phyloP scores from a whole-genome alignment of 2,797 vertebrate species.

The Melanotaenia nigrans region DNA sequence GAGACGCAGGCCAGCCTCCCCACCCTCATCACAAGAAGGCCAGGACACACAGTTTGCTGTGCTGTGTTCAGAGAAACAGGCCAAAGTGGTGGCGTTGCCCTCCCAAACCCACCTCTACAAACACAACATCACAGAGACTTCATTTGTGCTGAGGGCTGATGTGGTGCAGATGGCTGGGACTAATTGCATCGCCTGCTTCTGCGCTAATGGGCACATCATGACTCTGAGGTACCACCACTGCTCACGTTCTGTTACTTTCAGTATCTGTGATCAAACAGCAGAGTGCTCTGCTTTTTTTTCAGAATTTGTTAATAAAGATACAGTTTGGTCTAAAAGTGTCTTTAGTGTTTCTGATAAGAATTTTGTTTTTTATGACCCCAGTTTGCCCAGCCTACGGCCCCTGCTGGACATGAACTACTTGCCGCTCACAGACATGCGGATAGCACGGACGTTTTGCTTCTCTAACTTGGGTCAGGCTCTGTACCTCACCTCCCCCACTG shows the following conservation, averaged over 20 bases:
- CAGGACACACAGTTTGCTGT: constrained; percentile 92
- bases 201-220: constrained; percentile 98
- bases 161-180: constrained; percentile 89
- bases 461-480: constrained; percentile 96
- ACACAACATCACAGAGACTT: constrained; percentile 97
- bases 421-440: constrained; percentile 98
- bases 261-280: neutral
- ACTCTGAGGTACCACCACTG: constrained; percentile 89
- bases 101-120: constrained; percentile 92
- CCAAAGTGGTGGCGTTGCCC: constrained; percentile 94
- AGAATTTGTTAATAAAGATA: neutral
- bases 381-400: constrained; percentile 95
- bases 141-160: constrained; percentile 94
- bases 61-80: constrained; percentile 98
- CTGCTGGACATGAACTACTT: constrained; percentile 96
- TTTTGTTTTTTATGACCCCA: constrained; percentile 57
- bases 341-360: neutral
- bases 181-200: constrained; percentile 96
- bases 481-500: constrained; percentile 95
- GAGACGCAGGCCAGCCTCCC: constrained; percentile 89
- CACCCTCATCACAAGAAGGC: constrained; percentile 90
- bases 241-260: neutral
- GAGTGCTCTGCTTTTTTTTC: neutral
- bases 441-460: constrained; percentile 99
- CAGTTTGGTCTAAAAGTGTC: neutral